These are phyloP conservation scores for Hydrotaea cyrtoneurina DNA, from an alignment of 2,888 invertebrate genomes.

Conservation along the genomic window DNA sequence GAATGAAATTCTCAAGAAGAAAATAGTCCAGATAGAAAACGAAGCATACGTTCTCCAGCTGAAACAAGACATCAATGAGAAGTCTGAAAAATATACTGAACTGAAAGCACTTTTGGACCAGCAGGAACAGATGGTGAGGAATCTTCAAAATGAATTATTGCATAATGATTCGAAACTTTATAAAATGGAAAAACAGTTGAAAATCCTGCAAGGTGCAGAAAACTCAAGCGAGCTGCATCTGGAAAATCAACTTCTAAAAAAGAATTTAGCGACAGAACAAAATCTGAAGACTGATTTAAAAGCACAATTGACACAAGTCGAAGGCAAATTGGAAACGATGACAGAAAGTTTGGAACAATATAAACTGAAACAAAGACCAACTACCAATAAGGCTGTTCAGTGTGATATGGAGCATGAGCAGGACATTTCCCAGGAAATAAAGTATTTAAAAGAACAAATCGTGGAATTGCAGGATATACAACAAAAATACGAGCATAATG, in stretches of 20 bases:
- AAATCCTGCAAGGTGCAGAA: background rate
- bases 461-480: slow-evolving; percentile 38
- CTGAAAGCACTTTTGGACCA: slow-evolving; percentile 28
- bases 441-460: slow-evolving; percentile 35
- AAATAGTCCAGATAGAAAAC: slow-evolving; percentile 32
- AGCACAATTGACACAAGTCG: slow-evolving; percentile 34
- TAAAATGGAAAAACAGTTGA: slow-evolving; percentile 49
- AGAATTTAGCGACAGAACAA: slow-evolving; percentile 31
- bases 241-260: slow-evolving; percentile 41
- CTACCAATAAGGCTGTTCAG: slow-evolving; percentile 49
- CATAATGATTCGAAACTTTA: slow-evolving; percentile 53
- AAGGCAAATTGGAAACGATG: slow-evolving; percentile 52
- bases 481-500: background rate
- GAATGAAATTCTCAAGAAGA: slow-evolving; percentile 53
- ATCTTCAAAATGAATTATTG: slow-evolving; percentile 40
- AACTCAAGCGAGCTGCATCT: slow-evolving; percentile 1
- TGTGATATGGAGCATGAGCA: slow-evolving; percentile 23
- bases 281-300: slow-evolving; percentile 40
- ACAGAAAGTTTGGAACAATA: slow-evolving; percentile 41
- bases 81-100: slow-evolving; percentile 19
- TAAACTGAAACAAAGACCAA: background rate
- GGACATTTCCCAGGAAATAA: slow-evolving; percentile 12
- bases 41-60: slow-evolving; percentile 45
- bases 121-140: slow-evolving; percentile 10
- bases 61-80: slow-evolving; percentile 47